Base-by-base conservation (phyloP, 2,888 invertebrate species). In the Aphodius sticticus region DNA sequence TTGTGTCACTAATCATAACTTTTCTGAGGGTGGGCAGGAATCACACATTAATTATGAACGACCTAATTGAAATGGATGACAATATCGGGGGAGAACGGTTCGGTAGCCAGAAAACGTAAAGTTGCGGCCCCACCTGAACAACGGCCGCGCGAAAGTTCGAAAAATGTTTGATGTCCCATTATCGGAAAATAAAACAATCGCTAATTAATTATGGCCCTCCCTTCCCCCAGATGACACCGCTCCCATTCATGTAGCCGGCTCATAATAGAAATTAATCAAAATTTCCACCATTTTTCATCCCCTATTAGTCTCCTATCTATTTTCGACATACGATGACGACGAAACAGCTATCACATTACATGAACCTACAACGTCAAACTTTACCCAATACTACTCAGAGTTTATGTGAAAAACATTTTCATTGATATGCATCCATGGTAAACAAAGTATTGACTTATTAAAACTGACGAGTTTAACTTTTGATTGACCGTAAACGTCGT, bases 91-190 rank as follows among this genome's bases (percentile, higher is more conserved):
- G 36, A 37, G 35, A 74, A 53, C 53, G 9, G 38, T 38, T 38
- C 38, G 38, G 38, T 38, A 7, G 38, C 6, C 6, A 7, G 9
- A 53, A 53, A 53, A 53, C 53, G 53, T 5, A 74, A 74, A 74
- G 74, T 74, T 74, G 37, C 74, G 74, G n/a, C 35, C 74, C 74
- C 15, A 37, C 37, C 74, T 74, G 35, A 53, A 53, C 53, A 53
- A 53, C 53, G 53, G 53, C 53, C 12, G 71, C 36, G 74, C 35
- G 74, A 74, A 74, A 74, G 74, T 74, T 74, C 74, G 74, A 74
- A 74, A 71, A 74, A 74, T 74, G 74, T 74, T 74, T 74, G 74
- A 74, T 74, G 74, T 35, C 36, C 74, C 74, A 37, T 74, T 74
- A 37, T 53, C 53, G 53, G 74, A 74, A 74, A 74, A 74, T 74